phyloP scores from a whole-genome alignment of 2,113 vertebrate genomes.

The Nipponia nippon region DNA sequence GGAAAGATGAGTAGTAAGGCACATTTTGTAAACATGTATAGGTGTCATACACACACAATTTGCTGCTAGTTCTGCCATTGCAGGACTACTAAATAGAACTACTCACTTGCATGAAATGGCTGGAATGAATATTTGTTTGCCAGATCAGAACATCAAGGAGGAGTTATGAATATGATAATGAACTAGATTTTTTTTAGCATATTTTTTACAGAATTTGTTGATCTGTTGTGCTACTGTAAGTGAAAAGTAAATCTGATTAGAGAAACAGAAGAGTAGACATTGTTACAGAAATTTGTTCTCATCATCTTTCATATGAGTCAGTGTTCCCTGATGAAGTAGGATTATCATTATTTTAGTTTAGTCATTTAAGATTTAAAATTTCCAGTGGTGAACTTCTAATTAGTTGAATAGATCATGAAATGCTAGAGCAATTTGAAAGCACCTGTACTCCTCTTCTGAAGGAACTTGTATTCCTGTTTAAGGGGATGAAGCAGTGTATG shows the following conservation, averaged over 20 bases:
- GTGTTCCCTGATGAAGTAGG: not conserved
- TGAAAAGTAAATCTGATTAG: not conserved
- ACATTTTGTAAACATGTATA: not conserved
- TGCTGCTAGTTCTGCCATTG: not conserved
- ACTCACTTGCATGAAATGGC: not conserved
- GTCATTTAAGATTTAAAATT: not conserved
- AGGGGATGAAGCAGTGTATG: not conserved
- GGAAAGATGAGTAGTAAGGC: not conserved
- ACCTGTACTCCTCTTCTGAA: not conserved
- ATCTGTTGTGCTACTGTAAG: not conserved
- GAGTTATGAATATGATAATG: not conserved
- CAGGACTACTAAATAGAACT: not conserved
- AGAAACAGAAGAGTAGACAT: not conserved
- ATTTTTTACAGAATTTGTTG: not conserved
- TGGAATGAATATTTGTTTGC: not conserved
- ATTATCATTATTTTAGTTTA: not conserved
- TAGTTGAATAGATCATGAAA: not conserved
- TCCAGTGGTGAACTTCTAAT: not conserved
- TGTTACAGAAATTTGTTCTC: not conserved
- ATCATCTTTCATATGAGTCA: not conserved
- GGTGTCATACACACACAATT: not conserved
- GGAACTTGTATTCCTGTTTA: not conserved
- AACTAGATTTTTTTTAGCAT: not conserved
- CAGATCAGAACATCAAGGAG: not conserved
- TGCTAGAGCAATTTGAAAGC: not conserved